These are phyloP conservation scores for Crotalus helleri DNA, from an alignment of 2,113 vertebrate genomes.

Conservation along the genomic window DNA sequence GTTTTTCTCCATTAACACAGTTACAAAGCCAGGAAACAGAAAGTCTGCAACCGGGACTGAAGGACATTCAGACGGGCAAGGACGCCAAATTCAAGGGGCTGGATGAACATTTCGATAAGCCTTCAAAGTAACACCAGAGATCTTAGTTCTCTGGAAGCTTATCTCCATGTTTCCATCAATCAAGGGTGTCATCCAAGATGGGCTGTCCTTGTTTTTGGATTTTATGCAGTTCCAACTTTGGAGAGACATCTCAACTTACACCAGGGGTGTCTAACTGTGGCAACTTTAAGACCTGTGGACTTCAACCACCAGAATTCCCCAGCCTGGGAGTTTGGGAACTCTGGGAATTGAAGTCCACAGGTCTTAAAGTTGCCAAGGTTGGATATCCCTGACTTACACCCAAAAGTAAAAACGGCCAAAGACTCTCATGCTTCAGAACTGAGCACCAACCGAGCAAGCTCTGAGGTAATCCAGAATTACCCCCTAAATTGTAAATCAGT, in stretches of 20 bases:
- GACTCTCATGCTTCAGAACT: background rate
- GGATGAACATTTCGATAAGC: background rate
- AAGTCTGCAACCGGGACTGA: constrained; percentile 64
- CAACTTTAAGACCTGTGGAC: too few relatives aligned
- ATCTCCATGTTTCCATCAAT: background rate
- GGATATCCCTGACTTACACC: too few relatives aligned
- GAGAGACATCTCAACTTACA: background rate
- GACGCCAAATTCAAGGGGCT: background rate
- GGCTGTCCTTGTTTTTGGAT: background rate
- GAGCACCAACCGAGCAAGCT: background rate
- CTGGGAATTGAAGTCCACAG: background rate
- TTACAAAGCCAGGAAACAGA: constrained; percentile 69
- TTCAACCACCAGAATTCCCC: background rate
- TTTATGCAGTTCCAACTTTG: background rate
- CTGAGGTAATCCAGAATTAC: background rate
- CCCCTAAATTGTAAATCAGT: background rate
- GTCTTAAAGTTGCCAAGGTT: background rate
- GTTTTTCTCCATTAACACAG: constrained; percentile 64
- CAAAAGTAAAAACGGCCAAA: background rate
- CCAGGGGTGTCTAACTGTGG: background rate
- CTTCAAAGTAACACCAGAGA: background rate
- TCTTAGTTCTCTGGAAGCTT: background rate
- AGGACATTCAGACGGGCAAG: constrained; percentile 48
- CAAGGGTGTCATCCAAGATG: background rate
- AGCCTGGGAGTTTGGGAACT: background rate